These are phyloP conservation scores for Penaeus japonicus DNA, from an alignment of 1,140 invertebrate species.

Conservation along the genomic window DNA sequence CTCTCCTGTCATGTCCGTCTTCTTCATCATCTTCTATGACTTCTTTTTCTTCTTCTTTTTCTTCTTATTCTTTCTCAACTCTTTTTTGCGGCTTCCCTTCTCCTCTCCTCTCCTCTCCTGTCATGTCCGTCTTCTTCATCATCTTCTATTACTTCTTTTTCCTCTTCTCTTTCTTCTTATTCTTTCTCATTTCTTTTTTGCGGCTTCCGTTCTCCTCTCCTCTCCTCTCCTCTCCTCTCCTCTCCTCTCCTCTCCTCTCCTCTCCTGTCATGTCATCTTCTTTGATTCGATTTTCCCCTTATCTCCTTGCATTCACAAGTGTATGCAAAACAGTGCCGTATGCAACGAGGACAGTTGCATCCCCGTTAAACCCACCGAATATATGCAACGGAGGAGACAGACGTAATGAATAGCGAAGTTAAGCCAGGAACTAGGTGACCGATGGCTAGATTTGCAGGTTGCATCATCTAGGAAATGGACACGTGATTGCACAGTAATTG, in stretches of 20 bases:
- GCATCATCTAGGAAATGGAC: too few relatives aligned
- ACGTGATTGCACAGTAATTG: too few relatives aligned
- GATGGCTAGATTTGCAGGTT: too few relatives aligned
- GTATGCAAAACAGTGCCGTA: too few relatives aligned
- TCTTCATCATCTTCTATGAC: too few relatives aligned
- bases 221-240: neutral
- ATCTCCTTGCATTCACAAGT: neutral
- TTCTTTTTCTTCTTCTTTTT: neutral
- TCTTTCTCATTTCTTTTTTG: neutral
- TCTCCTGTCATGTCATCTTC: neutral
- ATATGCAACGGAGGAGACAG: too few relatives aligned
- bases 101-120: neutral
- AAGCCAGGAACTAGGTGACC: too few relatives aligned
- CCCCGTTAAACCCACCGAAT: too few relatives aligned
- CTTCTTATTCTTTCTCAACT: neutral
- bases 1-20: neutral
- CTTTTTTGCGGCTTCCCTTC: neutral
- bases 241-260: neutral
- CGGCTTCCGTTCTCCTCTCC: neutral
- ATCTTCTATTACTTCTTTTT: too few relatives aligned
- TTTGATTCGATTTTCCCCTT: neutral
- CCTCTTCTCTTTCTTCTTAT: neutral
- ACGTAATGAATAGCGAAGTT: too few relatives aligned
- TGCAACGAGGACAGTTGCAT: too few relatives aligned
- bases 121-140: too few relatives aligned